A percentile compares a stretch with the other conserved stretches of the same genome.
phyloP scores from a whole-genome alignment of 2,888 invertebrate genomes.

The Nycteola revayana region DNA sequence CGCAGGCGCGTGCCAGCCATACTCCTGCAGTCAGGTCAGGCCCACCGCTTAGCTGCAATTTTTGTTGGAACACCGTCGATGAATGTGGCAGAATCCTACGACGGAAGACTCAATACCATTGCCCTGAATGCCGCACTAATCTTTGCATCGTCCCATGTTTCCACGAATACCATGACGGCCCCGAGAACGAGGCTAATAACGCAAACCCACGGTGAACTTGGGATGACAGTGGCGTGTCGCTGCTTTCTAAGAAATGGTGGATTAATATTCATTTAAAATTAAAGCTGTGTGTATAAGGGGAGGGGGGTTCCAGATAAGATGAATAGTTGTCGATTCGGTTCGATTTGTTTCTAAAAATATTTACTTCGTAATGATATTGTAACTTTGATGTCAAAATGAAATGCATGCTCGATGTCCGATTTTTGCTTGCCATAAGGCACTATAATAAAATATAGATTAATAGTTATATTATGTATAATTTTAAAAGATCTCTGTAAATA shows the following conservation, averaged over 20 bases:
- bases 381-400: too few species aligned
- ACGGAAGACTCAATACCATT: conserved; percentile 94
- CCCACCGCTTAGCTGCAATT: conserved; percentile 93
- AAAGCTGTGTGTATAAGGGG: too few species aligned
- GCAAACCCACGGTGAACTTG: conserved; percentile 45
- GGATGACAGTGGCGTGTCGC: background rate
- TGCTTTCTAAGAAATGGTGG: conserved; percentile 20
- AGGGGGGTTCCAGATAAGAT: too few species aligned
- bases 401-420: too few species aligned
- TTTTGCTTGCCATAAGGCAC: too few species aligned
- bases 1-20: conserved; percentile 85
- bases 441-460: too few species aligned
- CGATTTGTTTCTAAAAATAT: too few species aligned
- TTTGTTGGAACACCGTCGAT: conserved; percentile 95
- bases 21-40: conserved; percentile 92
- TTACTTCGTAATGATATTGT: too few species aligned
- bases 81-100: conserved; percentile 90
- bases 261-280: too few species aligned
- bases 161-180: conserved; percentile 90
- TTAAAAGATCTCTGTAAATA: too few species aligned
- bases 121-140: conserved; percentile 94
- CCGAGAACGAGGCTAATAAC: conserved; percentile 36
- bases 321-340: too few species aligned
- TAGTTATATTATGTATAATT: too few species aligned
- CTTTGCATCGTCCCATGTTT: conserved; percentile 95